These are phyloP conservation scores for Pecten maximus DNA, from an alignment of 2,888 invertebrate species.

Conservation along the genomic window DNA sequence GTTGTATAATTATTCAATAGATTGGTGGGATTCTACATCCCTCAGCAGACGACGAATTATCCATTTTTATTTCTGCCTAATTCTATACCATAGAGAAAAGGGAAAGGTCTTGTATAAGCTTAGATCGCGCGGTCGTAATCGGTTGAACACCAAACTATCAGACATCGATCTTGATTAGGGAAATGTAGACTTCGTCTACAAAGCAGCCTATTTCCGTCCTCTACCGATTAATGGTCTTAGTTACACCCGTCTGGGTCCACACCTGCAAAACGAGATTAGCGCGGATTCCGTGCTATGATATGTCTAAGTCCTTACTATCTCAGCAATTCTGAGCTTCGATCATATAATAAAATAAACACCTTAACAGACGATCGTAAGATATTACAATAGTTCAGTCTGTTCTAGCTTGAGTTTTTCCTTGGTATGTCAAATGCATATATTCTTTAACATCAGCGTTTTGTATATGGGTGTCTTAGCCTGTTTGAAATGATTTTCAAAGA, in stretches of 20 bases:
- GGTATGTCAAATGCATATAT: neutral
- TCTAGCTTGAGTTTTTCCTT: neutral
- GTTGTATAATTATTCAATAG: slow-evolving; percentile 8
- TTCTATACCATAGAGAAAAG: neutral
- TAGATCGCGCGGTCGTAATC: neutral
- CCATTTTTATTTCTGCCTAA: slow-evolving; percentile 25
- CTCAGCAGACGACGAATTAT: slow-evolving; percentile 3
- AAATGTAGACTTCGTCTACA: neutral
- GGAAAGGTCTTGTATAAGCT: slow-evolving; percentile 16
- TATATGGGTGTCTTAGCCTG: neutral
- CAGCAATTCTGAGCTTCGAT: neutral
- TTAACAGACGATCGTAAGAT: neutral
- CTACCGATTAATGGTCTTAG: neutral
- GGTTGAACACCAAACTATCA: neutral
- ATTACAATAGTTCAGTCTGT: neutral
- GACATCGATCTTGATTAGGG: slow-evolving; percentile 19
- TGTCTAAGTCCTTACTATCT: neutral
- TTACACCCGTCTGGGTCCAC: neutral
- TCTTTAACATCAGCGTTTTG: neutral
- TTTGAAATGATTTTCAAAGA: slow-evolving; percentile 8
- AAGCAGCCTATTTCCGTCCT: slow-evolving; percentile 11
- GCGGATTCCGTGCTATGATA: neutral
- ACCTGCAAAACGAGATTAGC: neutral
- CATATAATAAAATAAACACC: neutral
- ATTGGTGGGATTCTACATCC: slow-evolving; percentile 31